phyloP scores from a whole-genome alignment of 2,888 invertebrate species.

The Mythimna loreyi region DNA sequence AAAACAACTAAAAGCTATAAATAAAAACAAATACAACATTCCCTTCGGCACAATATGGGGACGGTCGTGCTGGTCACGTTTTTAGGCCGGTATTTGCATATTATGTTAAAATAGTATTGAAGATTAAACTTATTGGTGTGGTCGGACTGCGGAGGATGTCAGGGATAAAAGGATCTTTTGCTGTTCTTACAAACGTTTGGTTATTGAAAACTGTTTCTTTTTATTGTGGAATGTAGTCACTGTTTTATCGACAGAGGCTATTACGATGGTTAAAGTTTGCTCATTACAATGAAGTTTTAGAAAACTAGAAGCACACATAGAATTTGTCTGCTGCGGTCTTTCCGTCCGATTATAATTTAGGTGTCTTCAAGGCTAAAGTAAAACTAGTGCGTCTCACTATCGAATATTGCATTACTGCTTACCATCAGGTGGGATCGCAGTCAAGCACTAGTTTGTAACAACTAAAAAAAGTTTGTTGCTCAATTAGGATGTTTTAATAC shows the following conservation, averaged over 20 bases:
- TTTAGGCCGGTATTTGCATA: conserved; percentile 55
- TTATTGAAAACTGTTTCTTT: conserved; percentile 23
- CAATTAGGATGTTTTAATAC: too few species aligned
- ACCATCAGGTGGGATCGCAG: too few species aligned
- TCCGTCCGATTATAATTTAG: too few species aligned
- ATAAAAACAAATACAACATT: conserved; percentile 51
- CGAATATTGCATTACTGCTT: too few species aligned
- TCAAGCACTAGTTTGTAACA: too few species aligned
- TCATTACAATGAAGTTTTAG: too few species aligned
- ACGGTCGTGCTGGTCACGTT: conserved; percentile 57
- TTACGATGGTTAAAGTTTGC: not conserved
- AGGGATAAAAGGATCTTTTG: conserved; percentile 12
- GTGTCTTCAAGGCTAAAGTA: too few species aligned
- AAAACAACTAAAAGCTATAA: conserved; percentile 25
- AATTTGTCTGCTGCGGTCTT: too few species aligned
- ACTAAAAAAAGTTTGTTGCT: not conserved
- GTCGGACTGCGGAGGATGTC: conserved; percentile 23
- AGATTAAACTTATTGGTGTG: conserved; percentile 45
- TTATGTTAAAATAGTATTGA: conserved; percentile 50
- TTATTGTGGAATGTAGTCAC: conserved; percentile 3
- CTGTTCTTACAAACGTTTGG: conserved; percentile 16
- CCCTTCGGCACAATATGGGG: conserved; percentile 44
- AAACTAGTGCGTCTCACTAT: too few species aligned
- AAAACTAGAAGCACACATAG: too few species aligned
- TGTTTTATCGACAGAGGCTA: conserved; percentile 3